Base-by-base conservation (phyloP, 2,797 vertebrate genomes). In the Pangasius mekongensis region DNA sequence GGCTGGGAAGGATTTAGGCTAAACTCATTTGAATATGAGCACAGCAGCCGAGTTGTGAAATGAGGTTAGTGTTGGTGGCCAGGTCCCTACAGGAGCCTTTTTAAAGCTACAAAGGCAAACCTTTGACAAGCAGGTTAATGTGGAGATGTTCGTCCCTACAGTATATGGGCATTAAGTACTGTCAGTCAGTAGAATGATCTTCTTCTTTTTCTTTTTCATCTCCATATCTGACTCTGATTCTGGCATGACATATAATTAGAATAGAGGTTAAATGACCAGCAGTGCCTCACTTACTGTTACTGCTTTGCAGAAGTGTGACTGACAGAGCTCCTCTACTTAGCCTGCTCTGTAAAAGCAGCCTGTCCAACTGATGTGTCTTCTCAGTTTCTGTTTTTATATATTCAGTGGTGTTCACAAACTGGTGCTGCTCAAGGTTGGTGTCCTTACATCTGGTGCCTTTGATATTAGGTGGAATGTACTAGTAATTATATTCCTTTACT, bases 1-100 rank as follows among this genome's bases (percentile, higher is more conserved):
- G 49, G 64, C 62, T 76, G 22, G 82, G 64, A 85, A 83, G 82
- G 90, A 88, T 89, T 91, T 90, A 88, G 54, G 67, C 36, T 78
- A 60, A 85, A 81, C 89, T 87, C 74, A 90, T 90, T 89, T 85
- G 77, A 86, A 89, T 89, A 87, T 90, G 74, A 91, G 90, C 66
- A 67, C 69, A 58, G 78, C 56, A 54, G 62, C 81, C 71, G 77
- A 83, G 62, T 33, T 54, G 47, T 86, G 83, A 81, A 89, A 90
- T 83, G 74, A 90, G 87, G 87, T 90, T 89, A 86, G 43, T 76
- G 56, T 83, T 74, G 73, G 85, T 81, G 52, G 84, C 84, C 67
- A 58, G 52, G 52, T 85, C 69, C 54, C 52, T 58, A 58, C 33
- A 43, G 52, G 9, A 58, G 67, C 24, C 22, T 85, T 69, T 73